phyloP scores from a whole-genome alignment of 2,797 vertebrate genomes.

The Epinephelus awoara region DNA sequence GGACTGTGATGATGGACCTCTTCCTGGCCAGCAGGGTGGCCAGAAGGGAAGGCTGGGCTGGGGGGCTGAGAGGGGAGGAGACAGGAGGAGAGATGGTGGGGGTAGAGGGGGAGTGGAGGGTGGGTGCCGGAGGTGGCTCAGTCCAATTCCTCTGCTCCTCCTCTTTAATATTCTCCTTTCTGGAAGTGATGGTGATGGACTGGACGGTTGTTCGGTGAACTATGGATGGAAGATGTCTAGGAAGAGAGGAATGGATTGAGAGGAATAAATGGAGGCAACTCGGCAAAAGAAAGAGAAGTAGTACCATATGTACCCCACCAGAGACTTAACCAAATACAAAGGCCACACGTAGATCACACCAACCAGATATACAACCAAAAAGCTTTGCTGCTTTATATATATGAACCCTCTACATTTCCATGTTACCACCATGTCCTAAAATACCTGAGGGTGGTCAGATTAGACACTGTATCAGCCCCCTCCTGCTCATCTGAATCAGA shows the following conservation, averaged over 20 bases:
- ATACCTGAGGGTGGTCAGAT: constrained; percentile 82
- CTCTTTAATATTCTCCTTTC: constrained; percentile 60
- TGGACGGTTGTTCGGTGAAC: constrained; percentile 70
- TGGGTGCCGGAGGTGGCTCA: constrained; percentile 17
- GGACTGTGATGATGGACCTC: constrained; percentile 78
- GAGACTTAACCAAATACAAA: background rate
- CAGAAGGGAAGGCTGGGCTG: constrained; percentile 78
- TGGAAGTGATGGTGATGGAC: constrained; percentile 78
- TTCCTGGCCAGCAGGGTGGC: constrained; percentile 80
- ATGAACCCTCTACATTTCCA: background rate
- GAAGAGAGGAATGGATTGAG: constrained; percentile 61
- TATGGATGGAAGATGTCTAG: constrained; percentile 55
- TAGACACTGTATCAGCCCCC: constrained; percentile 71
- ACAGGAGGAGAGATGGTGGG: constrained; percentile 10
- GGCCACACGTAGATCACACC: constrained; percentile 25
- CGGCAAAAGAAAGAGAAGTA: background rate
- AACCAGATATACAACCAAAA: background rate
- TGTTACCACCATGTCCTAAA: constrained; percentile 58
- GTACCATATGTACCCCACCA: background rate
- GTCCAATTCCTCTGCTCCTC: constrained; percentile 51
- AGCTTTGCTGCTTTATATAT: constrained; percentile 1
- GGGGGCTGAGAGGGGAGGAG: constrained; percentile 52
- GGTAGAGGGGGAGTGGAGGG: background rate
- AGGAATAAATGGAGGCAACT: constrained; percentile 50
- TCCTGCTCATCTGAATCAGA: constrained; percentile 82